Evolutionary conservation across 2,888 invertebrate species (phyloP).

Genomic region (Mystacides longicornis): DNA sequence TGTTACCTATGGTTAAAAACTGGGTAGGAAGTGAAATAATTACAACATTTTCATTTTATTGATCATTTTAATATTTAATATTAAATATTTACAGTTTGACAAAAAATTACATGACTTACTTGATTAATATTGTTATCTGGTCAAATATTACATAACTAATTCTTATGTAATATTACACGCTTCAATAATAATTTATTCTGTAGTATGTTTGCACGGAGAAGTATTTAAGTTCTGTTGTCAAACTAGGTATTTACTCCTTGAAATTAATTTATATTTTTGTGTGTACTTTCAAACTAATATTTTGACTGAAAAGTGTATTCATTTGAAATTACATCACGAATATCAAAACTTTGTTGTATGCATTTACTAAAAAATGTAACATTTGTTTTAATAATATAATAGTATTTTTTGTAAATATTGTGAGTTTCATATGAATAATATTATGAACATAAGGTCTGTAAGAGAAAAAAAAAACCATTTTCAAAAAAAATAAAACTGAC

Average conservation of each 20-base stretch:
- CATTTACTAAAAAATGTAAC: background rate
- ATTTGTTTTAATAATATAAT: background rate
- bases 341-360: background rate
- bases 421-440: background rate
- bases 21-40: too few relatives aligned
- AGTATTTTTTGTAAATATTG: background rate
- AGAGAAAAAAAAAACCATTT: background rate
- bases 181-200: background rate
- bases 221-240: too few relatives aligned
- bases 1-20: too few relatives aligned
- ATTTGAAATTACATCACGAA: too few relatives aligned
- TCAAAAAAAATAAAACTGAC: background rate
- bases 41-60: background rate
- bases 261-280: background rate
- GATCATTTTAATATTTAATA: conserved; percentile 12
- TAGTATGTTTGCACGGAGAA: background rate
- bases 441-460: background rate
- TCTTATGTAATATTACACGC: background rate
- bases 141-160: background rate
- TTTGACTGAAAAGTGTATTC: too few relatives aligned
- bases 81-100: conserved; percentile 22
- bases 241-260: background rate
- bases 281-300: too few relatives aligned
- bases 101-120: background rate
- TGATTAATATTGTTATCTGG: background rate